These are phyloP conservation scores for Alligator sinensis DNA, from an alignment of 2,113 vertebrate species.

Conservation along the genomic window DNA sequence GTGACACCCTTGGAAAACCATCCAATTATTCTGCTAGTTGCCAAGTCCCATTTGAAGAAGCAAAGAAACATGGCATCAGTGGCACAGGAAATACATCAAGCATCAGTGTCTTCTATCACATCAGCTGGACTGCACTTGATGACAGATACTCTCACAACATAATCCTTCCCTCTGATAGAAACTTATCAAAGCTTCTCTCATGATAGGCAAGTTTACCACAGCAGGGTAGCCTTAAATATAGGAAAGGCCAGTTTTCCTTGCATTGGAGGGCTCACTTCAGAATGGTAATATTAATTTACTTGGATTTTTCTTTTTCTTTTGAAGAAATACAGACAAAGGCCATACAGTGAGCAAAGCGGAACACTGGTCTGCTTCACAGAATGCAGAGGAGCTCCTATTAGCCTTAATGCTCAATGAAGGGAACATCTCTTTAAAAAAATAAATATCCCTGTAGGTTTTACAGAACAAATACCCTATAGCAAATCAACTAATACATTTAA, in stretches of 20 bases:
- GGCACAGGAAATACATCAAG: neutral
- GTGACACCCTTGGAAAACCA: neutral
- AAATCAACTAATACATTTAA: neutral
- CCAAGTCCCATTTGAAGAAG: neutral
- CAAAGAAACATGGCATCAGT: neutral
- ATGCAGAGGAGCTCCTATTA: neutral
- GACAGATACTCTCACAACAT: neutral
- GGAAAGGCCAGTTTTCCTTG: neutral
- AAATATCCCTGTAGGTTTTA: neutral
- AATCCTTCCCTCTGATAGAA: neutral
- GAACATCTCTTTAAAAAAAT: neutral
- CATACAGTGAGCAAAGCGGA: neutral
- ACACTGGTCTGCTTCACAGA: neutral
- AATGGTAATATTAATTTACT: neutral
- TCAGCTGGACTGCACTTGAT: neutral
- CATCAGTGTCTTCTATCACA: accelerated
- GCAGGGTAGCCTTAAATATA: neutral
- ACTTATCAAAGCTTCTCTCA: neutral
- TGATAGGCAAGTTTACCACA: neutral
- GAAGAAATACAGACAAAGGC: neutral
- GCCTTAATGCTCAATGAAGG: neutral
- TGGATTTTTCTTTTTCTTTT: neutral
- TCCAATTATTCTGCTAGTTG: neutral
- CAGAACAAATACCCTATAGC: neutral
- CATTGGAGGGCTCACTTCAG: neutral